phyloP scores from a whole-genome alignment of 1,140 invertebrate genomes.

The Bombus sibiricus region DNA sequence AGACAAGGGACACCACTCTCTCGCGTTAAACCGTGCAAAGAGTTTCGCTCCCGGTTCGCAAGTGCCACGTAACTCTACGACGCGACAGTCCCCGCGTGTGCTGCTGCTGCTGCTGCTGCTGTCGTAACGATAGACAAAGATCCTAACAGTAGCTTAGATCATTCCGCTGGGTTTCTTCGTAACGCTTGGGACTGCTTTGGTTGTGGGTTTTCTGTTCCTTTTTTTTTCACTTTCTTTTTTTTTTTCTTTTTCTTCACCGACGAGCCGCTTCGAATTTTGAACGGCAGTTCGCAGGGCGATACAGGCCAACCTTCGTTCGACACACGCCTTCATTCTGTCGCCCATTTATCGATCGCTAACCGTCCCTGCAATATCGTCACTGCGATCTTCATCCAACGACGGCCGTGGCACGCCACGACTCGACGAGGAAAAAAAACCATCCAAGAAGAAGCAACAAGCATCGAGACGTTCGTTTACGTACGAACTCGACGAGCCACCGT shows the following conservation, averaged over 20 bases:
- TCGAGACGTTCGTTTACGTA: neutral
- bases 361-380: no score
- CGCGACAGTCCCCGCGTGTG: neutral
- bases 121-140: conserved; percentile 1
- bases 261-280: neutral
- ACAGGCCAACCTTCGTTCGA: neutral
- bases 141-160: conserved; percentile 54
- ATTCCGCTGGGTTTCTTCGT: conserved; percentile 53
- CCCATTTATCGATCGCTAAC: conserved; percentile 31
- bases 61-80: conserved; percentile 7
- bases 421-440: neutral
- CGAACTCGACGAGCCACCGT: neutral
- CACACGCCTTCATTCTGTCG: conserved; percentile 3
- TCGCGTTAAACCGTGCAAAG: conserved; percentile 19
- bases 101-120: neutral
- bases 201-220: conserved; percentile 26
- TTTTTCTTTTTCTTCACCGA: neutral
- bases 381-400: no score
- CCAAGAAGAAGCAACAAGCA: neutral
- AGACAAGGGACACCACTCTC: neutral
- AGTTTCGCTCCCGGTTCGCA: neutral
- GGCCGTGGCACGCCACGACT: neutral
- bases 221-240: neutral
- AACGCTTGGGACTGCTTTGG: conserved; percentile 63
- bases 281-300: conserved; percentile 28